A percentile compares a stretch with the other conserved stretches of the same genome.
Evolutionary conservation across 2,797 vertebrate genomes (phyloP).

Genomic region (Coreius guichenoti): DNA sequence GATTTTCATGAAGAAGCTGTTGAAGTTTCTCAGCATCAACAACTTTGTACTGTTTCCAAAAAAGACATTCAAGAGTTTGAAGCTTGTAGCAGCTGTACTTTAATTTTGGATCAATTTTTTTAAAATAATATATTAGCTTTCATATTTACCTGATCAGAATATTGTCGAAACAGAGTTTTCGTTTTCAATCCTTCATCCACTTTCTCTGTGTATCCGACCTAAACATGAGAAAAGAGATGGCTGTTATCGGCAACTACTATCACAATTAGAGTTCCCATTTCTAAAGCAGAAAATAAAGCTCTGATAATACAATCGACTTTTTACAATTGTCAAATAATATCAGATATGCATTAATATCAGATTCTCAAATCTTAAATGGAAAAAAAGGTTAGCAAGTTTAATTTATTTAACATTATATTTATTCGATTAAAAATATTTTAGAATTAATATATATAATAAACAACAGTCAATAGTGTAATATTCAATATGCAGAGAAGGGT

Average conservation of each 20-base stretch:
- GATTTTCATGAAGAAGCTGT: constrained; percentile 48
- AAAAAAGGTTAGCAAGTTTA: neutral
- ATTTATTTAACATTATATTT: neutral
- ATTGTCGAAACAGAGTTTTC: constrained; percentile 61
- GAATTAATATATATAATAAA: neutral
- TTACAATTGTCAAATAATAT: neutral
- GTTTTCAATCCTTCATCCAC: constrained; percentile 18
- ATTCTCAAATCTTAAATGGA: neutral
- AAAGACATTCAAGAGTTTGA: neutral
- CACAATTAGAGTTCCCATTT: neutral
- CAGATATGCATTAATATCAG: neutral
- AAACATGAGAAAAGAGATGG: neutral
- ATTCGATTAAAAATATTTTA: neutral
- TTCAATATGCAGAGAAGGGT: neutral
- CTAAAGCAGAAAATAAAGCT: neutral
- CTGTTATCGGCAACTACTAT: neutral
- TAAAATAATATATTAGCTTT: neutral
- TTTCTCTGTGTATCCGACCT: constrained; percentile 27
- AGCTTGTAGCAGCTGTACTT: neutral
- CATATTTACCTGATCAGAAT: constrained; percentile 69
- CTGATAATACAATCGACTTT: neutral
- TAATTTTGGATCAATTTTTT: neutral
- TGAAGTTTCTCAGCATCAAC: constrained; percentile 74
- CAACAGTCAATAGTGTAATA: too few relatives aligned
- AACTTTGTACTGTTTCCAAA: constrained; percentile 66